Evolutionary conservation across 2,888 invertebrate genomes (phyloP), one percentile per base, ranked within the genome.

Genomic region (Chydorus sphaericus): DNA sequence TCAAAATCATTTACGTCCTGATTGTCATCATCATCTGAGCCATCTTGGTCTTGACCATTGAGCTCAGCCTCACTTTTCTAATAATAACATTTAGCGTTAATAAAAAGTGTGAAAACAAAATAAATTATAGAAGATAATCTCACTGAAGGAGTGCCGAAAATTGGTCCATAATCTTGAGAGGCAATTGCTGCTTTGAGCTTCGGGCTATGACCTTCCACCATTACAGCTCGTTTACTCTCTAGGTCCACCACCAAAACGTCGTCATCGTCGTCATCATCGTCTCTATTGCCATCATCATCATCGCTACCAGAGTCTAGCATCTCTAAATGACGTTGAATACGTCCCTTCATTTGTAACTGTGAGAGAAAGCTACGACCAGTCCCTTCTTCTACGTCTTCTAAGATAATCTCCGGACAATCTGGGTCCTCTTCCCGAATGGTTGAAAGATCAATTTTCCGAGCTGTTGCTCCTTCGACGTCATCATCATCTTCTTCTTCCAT

Each of bases 251-350:
- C 57, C 14, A 63, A 36, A 10, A 62, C 58, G 63, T 68, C 70
- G 65, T 68, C 69, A 66, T 70, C 68, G 69, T 70, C 67, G 63
- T 62, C 63, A 20, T 68, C 65, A 60, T 58, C 61, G 64, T 68
- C 68, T 69, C 71, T 73, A 68, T 68, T 54, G 38, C 57, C 58
- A 18, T 56, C 58, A 64, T 70, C 69, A 60, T 50, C 50, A 11
- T 28, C 28, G 20, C 29, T 29, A 14, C 44, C 44, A 6, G 50
- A 50, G 36, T 33, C 36, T 14, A 14, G 51, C 30, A 28, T 4
- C 5, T 31, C 55, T 29, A 28, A 30, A 29, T 48, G 44, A 23
- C 55, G 44, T 29, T 55, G 38, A 16, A 39, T 28, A n/a, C 55
- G 44, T 26, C 28, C 30, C 48, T 55, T 37, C 11, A 55, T n/a